Base-by-base conservation (phyloP, 2,888 invertebrate genomes). In the Scaptomyza flava region DNA sequence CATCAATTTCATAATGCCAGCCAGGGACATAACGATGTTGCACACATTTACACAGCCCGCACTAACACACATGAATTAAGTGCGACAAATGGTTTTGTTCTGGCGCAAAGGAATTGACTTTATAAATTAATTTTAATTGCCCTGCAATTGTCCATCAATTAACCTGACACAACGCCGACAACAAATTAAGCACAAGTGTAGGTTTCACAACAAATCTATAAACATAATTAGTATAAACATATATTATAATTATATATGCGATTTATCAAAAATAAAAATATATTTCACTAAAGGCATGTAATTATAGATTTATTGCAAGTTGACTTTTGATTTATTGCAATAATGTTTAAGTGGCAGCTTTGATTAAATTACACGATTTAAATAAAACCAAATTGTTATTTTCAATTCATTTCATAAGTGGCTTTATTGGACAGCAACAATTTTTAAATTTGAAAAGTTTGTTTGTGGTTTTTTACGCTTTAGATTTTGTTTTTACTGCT, bases 61-160 rank as follows among this genome's bases (percentile, higher is more conserved):
- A 8, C 45, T 34, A 27, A 30, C 41, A 33, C 38, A 46, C 67
- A 70, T 84, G 59, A 78, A 69, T 80, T 72, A 86, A 78, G 79
- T 56, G 63, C 67, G 68, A 67, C 81, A 66, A 85, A 79, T 77
- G 68, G 45, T 38, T 50, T 73, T 66, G 36, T 45, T 43, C 38
- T 60, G 57, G 46, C 45, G 43, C 42, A 27, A 43, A 23, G 42
- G 43, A 61, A 51, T 53, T 46, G 51, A 42, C 48, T 70, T 69
- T 65, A 72, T 77, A 86, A 88, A 86, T 84, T 66, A 68, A 72
- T 71, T 80, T 78, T 87, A 86, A 84, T 83, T 83, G 86, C 72
- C 58, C 58, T 74, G 72, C 88, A 88, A 84, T 88, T 84, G 88
- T 61, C 46, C 42, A 64, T 60, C 81, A 88, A 86, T 88, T 83